Evolutionary conservation across 2,888 invertebrate genomes (phyloP).

Genomic region (Marasmarcha lunaedactyla): DNA sequence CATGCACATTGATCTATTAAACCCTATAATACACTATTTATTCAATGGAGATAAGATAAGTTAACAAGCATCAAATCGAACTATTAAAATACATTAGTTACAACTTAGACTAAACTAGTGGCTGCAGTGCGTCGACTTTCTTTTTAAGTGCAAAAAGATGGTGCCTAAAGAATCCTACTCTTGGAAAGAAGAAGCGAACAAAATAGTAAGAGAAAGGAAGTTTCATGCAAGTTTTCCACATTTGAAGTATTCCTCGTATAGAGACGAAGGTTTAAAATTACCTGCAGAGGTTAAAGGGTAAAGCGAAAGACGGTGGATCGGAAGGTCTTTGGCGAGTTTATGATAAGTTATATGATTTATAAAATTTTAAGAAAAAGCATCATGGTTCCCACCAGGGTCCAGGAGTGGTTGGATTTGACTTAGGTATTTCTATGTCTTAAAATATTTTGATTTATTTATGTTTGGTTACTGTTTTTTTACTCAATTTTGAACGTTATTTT

Average conservation of each 20-base stretch:
- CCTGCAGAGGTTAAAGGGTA: constrained; percentile 74
- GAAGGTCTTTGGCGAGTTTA: constrained; percentile 84
- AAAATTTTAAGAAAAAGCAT: constrained; percentile 81
- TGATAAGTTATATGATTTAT: constrained; percentile 86
- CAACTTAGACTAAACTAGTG: not conserved
- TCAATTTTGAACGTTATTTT: too few relatives aligned
- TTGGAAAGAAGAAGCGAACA: constrained; percentile 32
- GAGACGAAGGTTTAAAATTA: constrained; percentile 53
- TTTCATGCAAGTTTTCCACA: constrained; percentile 65
- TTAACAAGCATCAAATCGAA: too few relatives aligned
- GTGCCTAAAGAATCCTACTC: constrained; percentile 24
- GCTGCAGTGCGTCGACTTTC: not conserved
- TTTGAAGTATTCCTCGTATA: constrained; percentile 57
- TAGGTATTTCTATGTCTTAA: constrained; percentile 81
- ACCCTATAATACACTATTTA: too few relatives aligned
- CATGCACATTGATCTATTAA: too few relatives aligned
- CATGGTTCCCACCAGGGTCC: constrained; percentile 93
- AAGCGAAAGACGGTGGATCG: constrained; percentile 76
- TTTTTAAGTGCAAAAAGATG: constrained; percentile 19
- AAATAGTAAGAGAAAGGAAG: constrained; percentile 37
- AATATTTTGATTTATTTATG: too few relatives aligned
- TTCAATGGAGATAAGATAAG: too few relatives aligned
- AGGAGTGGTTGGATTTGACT: constrained; percentile 78
- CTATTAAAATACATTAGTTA: not conserved
- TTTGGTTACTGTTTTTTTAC: too few relatives aligned